A percentile compares a stretch with the other conserved stretches of the same genome.
Evolutionary conservation across 2,888 invertebrate genomes (phyloP).

Genomic region (Netelia virgata): DNA sequence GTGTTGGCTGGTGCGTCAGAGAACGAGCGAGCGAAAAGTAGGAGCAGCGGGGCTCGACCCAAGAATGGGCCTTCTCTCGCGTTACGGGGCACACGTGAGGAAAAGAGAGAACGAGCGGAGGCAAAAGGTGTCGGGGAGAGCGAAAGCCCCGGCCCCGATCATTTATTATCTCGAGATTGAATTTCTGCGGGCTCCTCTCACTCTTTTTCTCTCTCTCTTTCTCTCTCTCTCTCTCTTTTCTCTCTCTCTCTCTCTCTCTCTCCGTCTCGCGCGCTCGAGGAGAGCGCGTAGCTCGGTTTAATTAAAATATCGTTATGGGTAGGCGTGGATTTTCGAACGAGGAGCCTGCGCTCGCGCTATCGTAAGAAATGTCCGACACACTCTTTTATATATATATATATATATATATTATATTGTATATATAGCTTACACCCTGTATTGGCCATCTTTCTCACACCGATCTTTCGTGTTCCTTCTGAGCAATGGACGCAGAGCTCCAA

Average conservation of each 20-base stretch:
- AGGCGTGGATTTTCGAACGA: conserved; percentile 82
- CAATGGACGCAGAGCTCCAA: conserved; percentile 22
- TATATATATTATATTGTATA: not conserved
- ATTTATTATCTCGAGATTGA: conserved; percentile 85
- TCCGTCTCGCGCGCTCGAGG: not conserved
- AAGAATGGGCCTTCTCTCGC: conserved; percentile 56
- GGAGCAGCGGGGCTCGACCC: conserved; percentile 44
- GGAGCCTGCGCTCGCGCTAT: conserved; percentile 55
- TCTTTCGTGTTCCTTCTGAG: conserved; percentile 16
- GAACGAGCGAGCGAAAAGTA: conserved; percentile 24
- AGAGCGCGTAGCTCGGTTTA: conserved; percentile 80
- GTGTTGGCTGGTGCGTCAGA: conserved; percentile 67
- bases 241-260: conserved; percentile 11
- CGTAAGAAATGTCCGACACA: conserved; percentile 59
- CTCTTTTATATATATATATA: not conserved
- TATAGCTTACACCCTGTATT: not conserved
- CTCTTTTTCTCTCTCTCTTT: too few relatives aligned
- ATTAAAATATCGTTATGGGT: conserved; percentile 85
- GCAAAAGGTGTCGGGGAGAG: conserved; percentile 82
- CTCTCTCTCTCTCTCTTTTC: conserved; percentile 65
- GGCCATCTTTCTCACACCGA: conserved; percentile 44
- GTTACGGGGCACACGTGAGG: conserved; percentile 3
- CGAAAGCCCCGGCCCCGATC: conserved; percentile 79
- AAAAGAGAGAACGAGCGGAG: conserved; percentile 75
- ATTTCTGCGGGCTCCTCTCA: conserved; percentile 81